Evolutionary conservation across 2,113 vertebrate genomes (phyloP).

Genomic region (Garra rufa): DNA sequence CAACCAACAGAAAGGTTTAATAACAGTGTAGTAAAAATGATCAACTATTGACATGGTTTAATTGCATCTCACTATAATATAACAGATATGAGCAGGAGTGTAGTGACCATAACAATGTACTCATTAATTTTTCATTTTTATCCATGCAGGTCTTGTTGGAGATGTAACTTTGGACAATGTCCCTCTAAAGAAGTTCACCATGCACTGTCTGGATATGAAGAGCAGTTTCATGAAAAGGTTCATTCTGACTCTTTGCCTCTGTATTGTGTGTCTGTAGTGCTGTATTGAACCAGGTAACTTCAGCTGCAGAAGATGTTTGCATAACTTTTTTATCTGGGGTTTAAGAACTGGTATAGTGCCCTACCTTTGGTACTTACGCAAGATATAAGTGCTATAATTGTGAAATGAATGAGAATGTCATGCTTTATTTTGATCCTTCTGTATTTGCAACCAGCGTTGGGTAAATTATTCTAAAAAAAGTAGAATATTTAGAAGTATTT

Average conservation of each 20-base stretch:
- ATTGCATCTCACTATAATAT: background rate
- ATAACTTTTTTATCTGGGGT: background rate
- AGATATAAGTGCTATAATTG: background rate
- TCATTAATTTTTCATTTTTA: background rate
- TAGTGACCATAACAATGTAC: background rate
- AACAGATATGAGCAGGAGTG: background rate
- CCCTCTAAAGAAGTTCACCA: conserved; percentile 71
- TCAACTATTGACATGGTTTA: background rate
- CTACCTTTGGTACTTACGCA: background rate
- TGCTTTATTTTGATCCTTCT: no score
- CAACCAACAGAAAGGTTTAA: conserved; percentile 87
- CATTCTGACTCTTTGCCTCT: background rate
- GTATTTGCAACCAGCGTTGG: no score
- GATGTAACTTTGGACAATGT: conserved; percentile 69
- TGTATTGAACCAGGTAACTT: background rate
- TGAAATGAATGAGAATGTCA: no score
- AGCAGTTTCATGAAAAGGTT: conserved; percentile 73
- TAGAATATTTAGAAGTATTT: no score
- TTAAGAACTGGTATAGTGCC: background rate
- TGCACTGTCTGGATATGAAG: conserved; percentile 74
- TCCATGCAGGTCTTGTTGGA: conserved; percentile 70
- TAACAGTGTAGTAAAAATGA: background rate
- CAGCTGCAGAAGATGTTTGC: background rate
- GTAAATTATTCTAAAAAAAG: no score
- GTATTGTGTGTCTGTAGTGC: background rate